Evolutionary conservation across 2,797 vertebrate genomes (phyloP), one percentile per base, ranked within the genome.

Genomic region (Aphelocoma californica): DNA sequence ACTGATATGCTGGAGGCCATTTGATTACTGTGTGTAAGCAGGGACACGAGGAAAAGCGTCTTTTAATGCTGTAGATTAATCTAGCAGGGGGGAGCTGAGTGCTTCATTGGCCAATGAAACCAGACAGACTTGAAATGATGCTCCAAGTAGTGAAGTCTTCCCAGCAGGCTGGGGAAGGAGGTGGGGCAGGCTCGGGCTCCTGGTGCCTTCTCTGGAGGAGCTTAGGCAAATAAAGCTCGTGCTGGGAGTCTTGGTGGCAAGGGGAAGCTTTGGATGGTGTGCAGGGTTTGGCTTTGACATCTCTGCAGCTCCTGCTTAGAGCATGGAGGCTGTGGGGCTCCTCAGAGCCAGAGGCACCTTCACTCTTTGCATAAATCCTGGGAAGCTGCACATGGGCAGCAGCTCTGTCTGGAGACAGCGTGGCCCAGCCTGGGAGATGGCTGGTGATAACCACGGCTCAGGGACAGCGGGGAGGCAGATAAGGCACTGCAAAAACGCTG

Each of bases 41-140:
- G 75, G 74, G 62, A 42, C 64, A 75, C 6, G 19, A 50, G 85
- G 66, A 93, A 72, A 91, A 93, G 69, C 75, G 84, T 72, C 73
- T 88, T 91, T 93, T 90, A 92, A 91, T 80, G 86, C 57, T 54
- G 45, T 8, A 10, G 38, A 40, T 94, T 89, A 77, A 94, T 86
- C 74, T 71, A 12, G 32, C 48, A 90, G 83, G 64, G 62, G 83
- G 64, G 58, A 93, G 45, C 64, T 66, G 47, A 12, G 82, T 81
- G 70, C 80, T 94, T 94, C 93, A 93, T 87, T 87, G 60, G 69
- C 65, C 51, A 53, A 3, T 51, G 81, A 92, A 96, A 94, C 93
- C 61, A 90, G 95, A 89, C 81, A 47, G 79, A 79, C 95, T 71
- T 57, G 92, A 95, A 93, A 73, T 18, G 20, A 77, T 31, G 57